Evolutionary conservation across 2,113 vertebrate species (phyloP).

Genomic region (Lamprotornis superbus): DNA sequence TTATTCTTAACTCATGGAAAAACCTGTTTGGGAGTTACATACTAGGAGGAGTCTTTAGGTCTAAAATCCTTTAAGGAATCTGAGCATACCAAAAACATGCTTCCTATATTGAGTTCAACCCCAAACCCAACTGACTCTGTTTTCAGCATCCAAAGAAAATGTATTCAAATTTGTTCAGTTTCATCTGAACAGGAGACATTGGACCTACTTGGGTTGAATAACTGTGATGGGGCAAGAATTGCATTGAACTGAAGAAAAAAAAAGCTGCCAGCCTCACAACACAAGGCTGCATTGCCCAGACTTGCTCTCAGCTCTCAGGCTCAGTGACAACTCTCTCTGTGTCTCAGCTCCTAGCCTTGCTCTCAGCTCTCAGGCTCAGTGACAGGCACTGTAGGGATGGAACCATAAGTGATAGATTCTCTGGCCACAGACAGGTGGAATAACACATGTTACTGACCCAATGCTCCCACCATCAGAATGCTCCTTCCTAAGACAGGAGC

Average conservation of each 20-base stretch:
- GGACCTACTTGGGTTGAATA: not conserved
- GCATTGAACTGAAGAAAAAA: not conserved
- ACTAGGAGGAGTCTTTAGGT: not conserved
- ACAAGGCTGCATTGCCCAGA: not conserved
- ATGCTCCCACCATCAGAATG: fast-evolving
- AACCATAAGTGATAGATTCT: not conserved
- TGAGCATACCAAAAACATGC: not conserved
- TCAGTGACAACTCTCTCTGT: no score
- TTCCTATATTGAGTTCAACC: not conserved
- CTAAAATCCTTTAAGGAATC: not conserved
- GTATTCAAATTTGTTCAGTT: not conserved
- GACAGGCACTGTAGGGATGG: not conserved
- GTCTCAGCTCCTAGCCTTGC: no score
- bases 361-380: no score
- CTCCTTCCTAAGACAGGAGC: not conserved
- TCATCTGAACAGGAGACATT: not conserved
- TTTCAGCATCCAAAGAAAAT: not conserved
- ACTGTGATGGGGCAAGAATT: not conserved
- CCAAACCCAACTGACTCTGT: not conserved
- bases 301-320: no score
- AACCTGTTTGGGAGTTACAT: not conserved
- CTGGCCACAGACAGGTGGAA: not conserved
- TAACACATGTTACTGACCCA: not conserved
- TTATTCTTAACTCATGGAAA: not conserved
- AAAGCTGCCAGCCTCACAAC: not conserved